Evolutionary conservation across 2,797 vertebrate species (phyloP), one percentile per base, ranked within the genome.

Genomic region (Macropodus opercularis): DNA sequence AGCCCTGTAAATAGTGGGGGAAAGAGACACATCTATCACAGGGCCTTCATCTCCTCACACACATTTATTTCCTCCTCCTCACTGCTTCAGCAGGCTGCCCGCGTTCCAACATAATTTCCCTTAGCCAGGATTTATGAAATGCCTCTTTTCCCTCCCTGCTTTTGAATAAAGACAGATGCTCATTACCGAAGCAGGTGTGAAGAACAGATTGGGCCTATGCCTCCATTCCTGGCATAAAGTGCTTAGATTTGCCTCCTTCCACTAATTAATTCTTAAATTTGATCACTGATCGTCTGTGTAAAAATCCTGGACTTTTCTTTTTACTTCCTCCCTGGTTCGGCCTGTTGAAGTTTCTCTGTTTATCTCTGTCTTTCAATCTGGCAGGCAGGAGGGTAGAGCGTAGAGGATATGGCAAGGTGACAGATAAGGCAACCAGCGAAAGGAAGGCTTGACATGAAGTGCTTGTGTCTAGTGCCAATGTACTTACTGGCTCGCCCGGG

Each of bases 401-500:
- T 8, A 27, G 63, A 62, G 49, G 64, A 75, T 69, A 71, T 63
- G 64, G 71, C 77, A 75, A 70, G 68, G 74, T 81, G 83, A 83
- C 63, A 73, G 77, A 77, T 76, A 79, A 79, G 53, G 70, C 50
- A 63, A 63, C 22, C 50, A 71, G 59, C 63, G 65, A 69, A 61
- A 71, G 58, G 50, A 65, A 58, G 26, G 38, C 68, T 84, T 83
- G 73, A 88, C 80, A 72, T 77, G 55, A 77, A 72, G 81, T 53
- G 69, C 53, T 58, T 3, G 29, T 31, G 58, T 68, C 67, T 57
- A 38, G 44, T 40, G 77, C 59, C 56, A 77, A 63, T 66, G 50
- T 76, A 93, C 95, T 78, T 94, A 97, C 96, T 63, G 80, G 79
- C 84, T 95, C 93, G 91, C 96, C 96, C 47, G 94, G 89, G 46